Evolutionary conservation across 2,888 invertebrate species (phyloP).

Genomic region (Idaea straminata): DNA sequence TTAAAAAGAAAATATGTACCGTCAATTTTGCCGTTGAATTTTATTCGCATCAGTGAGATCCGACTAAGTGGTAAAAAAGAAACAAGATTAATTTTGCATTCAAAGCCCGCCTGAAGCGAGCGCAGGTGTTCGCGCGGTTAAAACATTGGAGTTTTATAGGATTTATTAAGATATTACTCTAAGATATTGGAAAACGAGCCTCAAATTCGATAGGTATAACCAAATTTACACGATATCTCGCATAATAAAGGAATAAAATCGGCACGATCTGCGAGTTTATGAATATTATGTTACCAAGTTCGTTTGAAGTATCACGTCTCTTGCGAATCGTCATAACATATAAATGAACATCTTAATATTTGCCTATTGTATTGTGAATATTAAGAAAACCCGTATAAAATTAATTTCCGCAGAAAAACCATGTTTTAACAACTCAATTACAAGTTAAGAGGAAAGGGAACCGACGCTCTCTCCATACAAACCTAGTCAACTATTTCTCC

Average conservation of each 20-base stretch:
- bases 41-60: slow-evolving; percentile 64
- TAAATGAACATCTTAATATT: not conserved
- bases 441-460: too few species aligned
- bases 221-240: not conserved
- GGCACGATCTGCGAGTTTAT: not conserved
- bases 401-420: slow-evolving; percentile 73
- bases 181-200: slow-evolving; percentile 64
- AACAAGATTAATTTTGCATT: slow-evolving; percentile 77
- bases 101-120: slow-evolving; percentile 67
- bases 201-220: slow-evolving; percentile 36
- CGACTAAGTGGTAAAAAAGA: slow-evolving; percentile 77
- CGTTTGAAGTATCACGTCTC: not conserved
- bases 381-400: slow-evolving; percentile 37
- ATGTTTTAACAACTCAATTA: slow-evolving; percentile 73
- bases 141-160: slow-evolving; percentile 77
- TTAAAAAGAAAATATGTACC: slow-evolving; percentile 51
- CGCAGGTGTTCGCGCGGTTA: slow-evolving; percentile 73
- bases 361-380: not conserved
- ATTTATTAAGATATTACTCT: slow-evolving; percentile 75
- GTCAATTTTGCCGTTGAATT: slow-evolving; percentile 66
- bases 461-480: too few species aligned
- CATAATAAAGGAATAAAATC: not conserved
- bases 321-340: not conserved
- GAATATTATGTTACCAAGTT: not conserved
- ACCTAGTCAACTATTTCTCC: too few species aligned